Percentiles rank a stretch among this genome's conserved stretches.
Evolutionary conservation across 1,140 invertebrate species (phyloP).

Genomic region (Drosophila prosaltans): DNA sequence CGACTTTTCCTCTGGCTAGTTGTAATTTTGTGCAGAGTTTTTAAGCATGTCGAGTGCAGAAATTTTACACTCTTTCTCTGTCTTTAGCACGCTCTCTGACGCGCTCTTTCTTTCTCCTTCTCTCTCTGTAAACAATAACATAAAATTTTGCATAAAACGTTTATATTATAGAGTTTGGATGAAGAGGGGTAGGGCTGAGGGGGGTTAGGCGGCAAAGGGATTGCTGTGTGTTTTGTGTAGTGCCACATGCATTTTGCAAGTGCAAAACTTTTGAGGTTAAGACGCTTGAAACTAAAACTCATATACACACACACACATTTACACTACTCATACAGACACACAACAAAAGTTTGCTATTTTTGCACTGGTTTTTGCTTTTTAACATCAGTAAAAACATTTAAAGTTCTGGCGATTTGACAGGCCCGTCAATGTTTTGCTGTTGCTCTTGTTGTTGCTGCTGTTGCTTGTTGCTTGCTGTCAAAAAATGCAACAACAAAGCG

Average conservation of each 20-base stretch:
- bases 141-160: constrained; percentile 71
- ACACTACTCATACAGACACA: constrained; percentile 25
- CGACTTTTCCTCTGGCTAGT: constrained; percentile 36
- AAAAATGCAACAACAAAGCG: constrained; percentile 18
- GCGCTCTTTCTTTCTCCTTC: constrained; percentile 12
- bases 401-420: constrained; percentile 22
- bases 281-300: constrained; percentile 71
- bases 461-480: constrained; percentile 17
- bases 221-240: constrained; percentile 32
- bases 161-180: constrained; percentile 38
- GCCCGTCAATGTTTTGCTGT: neutral
- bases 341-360: constrained; percentile 44
- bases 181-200: neutral
- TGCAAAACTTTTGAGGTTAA: constrained; percentile 77
- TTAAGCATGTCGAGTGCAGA: constrained; percentile 60
- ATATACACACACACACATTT: constrained; percentile 23
- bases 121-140: constrained; percentile 69
- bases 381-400: constrained; percentile 44
- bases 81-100: neutral
- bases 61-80: constrained; percentile 1
- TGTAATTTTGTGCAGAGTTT: constrained; percentile 56
- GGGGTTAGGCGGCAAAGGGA: neutral
- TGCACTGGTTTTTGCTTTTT: constrained; percentile 34
- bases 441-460: neutral
- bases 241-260: constrained; percentile 57